Evolutionary conservation across 1,140 invertebrate genomes (phyloP).

Genomic region (Scaptomyza montana): DNA sequence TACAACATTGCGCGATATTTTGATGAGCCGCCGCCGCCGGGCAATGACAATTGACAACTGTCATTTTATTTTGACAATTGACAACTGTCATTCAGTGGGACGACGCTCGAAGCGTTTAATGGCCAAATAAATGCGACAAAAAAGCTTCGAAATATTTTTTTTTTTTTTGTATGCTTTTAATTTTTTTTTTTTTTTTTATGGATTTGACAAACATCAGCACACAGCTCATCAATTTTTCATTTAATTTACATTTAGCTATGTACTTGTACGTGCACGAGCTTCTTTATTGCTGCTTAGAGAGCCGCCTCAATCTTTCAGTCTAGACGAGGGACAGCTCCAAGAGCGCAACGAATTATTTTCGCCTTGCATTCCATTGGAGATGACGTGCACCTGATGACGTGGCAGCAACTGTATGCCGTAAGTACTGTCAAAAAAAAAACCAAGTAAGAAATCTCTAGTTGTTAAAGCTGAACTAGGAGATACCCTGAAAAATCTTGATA

Average conservation of each 20-base stretch:
- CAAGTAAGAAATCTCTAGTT: too few species aligned
- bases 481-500: too few species aligned
- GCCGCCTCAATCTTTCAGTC: neutral
- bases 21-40: constrained; percentile 60
- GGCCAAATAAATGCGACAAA: constrained; percentile 56
- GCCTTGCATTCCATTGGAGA: constrained; percentile 72
- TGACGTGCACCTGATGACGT: constrained; percentile 57
- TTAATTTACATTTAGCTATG: constrained; percentile 70
- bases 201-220: constrained; percentile 1
- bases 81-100: constrained; percentile 65
- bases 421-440: constrained; percentile 23
- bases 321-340: constrained; percentile 22
- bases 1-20: constrained; percentile 31
- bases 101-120: constrained; percentile 65
- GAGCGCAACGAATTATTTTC: constrained; percentile 69
- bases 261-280: constrained; percentile 21
- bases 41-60: constrained; percentile 74
- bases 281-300: constrained; percentile 25
- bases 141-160: constrained; percentile 33
- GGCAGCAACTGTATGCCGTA: constrained; percentile 31
- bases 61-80: constrained; percentile 66
- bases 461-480: too few species aligned
- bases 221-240: constrained; percentile 79
- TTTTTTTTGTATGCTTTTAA: neutral
- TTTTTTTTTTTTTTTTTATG: neutral